phyloP scores from a whole-genome alignment of 1,140 invertebrate species.

The Drosophila pseudoobscura region DNA sequence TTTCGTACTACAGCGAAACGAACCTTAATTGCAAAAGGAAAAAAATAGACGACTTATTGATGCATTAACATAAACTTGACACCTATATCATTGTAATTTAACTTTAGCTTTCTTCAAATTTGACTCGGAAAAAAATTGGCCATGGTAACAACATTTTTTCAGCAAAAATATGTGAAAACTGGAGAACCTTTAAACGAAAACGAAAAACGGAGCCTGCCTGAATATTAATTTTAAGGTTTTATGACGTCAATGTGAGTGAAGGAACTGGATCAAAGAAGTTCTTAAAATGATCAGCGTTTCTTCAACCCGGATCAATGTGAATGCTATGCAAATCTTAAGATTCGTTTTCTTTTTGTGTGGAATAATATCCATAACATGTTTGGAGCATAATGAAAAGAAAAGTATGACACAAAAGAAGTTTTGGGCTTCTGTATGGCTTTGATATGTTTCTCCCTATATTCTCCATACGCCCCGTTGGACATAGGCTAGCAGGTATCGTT shows the following conservation, averaged over 20 bases:
- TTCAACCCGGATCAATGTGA: constrained; percentile 34
- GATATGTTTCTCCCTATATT: background rate
- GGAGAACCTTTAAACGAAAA: too few species aligned
- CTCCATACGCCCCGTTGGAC: constrained; percentile 37
- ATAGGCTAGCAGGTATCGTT: constrained; percentile 2
- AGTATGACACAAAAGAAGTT: constrained; percentile 39
- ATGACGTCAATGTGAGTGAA: too few species aligned
- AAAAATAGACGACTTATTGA: too few species aligned
- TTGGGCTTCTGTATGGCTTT: background rate
- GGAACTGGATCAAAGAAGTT: background rate
- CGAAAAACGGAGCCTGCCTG: too few species aligned
- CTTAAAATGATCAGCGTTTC: constrained; percentile 10
- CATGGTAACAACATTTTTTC: too few species aligned
- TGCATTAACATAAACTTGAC: too few species aligned
- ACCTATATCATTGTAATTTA: too few species aligned
- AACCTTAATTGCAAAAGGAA: too few species aligned
- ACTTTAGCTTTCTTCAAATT: too few species aligned
- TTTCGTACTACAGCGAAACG: too few species aligned
- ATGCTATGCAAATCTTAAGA: constrained; percentile 2
- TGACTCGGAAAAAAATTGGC: too few species aligned
- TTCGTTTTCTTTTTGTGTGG: constrained; percentile 17
- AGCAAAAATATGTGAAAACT: too few species aligned
- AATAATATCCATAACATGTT: constrained; percentile 21
- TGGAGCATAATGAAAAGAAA: constrained; percentile 39
- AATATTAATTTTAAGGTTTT: background rate